phyloP scores from a whole-genome alignment of 2,113 vertebrate genomes.

The Pristiophorus japonicus region DNA sequence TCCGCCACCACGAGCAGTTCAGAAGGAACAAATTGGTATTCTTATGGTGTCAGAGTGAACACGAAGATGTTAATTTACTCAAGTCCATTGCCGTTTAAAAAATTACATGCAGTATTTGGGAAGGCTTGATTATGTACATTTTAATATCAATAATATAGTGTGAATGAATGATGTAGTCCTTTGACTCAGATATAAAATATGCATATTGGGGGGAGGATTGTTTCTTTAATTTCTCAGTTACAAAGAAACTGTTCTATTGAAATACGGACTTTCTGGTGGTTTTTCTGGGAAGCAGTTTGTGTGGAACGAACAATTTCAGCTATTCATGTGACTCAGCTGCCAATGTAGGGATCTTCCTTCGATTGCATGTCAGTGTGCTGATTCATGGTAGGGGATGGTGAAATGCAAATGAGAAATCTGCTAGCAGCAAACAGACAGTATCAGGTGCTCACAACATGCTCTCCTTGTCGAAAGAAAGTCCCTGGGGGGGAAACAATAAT shows the following conservation, averaged over 20 bases:
- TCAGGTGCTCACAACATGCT: slow-evolving; percentile 46
- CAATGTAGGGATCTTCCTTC: slow-evolving; percentile 55
- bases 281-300: slow-evolving; percentile 66
- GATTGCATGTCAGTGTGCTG: slow-evolving; percentile 53
- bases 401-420: slow-evolving; percentile 1
- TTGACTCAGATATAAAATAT: background rate
- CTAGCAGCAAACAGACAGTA: background rate
- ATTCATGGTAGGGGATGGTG: slow-evolving; percentile 53
- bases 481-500: slow-evolving; percentile 53
- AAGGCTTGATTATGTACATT: background rate
- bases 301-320: slow-evolving; percentile 66
- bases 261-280: slow-evolving; percentile 36
- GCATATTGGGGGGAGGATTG: background rate
- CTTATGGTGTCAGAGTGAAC: background rate
- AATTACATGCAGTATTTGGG: background rate
- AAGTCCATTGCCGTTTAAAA: background rate
- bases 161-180: background rate
- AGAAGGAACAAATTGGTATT: too few species aligned
- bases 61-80: background rate
- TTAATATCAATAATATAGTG: too few species aligned
- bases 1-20: too few species aligned
- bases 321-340: slow-evolving; percentile 68
- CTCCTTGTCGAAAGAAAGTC: slow-evolving; percentile 50
- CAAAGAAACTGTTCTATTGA: background rate
- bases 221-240: background rate